phyloP scores from a whole-genome alignment of 2,888 invertebrate genomes.

The Cancer borealis region DNA sequence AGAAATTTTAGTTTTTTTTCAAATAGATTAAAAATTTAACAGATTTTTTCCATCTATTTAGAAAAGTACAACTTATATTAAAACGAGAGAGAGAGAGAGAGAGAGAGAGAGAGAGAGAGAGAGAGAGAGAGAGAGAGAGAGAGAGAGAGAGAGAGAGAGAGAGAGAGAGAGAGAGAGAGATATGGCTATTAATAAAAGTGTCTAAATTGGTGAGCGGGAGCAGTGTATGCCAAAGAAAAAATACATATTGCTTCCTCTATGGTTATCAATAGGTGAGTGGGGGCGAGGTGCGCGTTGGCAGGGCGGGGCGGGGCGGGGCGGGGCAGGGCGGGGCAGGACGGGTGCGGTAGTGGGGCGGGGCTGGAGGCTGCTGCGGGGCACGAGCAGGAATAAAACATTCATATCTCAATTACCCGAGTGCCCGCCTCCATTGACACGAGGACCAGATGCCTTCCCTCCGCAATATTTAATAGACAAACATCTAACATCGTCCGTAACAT shows the following conservation, averaged over 20 bases:
- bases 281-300: slow-evolving; percentile 2
- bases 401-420: slow-evolving; percentile 71
- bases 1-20: too few species aligned
- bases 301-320: slow-evolving; percentile 1
- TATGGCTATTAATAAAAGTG: slow-evolving; percentile 21
- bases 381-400: slow-evolving; percentile 65
- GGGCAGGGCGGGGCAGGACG: background rate
- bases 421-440: slow-evolving; percentile 73
- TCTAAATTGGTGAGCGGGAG: slow-evolving; percentile 26
- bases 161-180: slow-evolving; percentile 59
- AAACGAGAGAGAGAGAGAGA: background rate
- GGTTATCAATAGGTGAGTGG: slow-evolving; percentile 49
- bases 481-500: slow-evolving; percentile 61
- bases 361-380: slow-evolving; percentile 36
- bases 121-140: slow-evolving; percentile 61
- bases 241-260: slow-evolving; percentile 28
- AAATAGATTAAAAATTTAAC: too few species aligned
- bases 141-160: slow-evolving; percentile 65
- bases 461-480: slow-evolving; percentile 72
- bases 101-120: background rate
- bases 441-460: slow-evolving; percentile 72
- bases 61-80: too few species aligned
- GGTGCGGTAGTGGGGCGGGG: background rate
- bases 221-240: slow-evolving; percentile 12
- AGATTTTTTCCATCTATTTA: too few species aligned